phyloP scores from a whole-genome alignment of 2,797 vertebrate genomes.

The Crypturellus tataupa region DNA sequence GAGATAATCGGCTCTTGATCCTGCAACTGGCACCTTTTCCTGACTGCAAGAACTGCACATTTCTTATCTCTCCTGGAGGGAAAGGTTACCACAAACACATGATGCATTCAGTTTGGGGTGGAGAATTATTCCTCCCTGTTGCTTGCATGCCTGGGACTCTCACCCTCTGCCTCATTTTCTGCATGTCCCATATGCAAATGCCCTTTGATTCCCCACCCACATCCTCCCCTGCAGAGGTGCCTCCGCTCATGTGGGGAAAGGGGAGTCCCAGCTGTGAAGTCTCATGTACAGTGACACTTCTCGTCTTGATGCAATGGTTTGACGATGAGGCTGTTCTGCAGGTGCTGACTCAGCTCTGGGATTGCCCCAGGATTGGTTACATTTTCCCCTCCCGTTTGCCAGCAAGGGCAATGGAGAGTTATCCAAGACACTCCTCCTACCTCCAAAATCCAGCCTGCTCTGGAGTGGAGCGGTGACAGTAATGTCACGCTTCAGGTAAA shows the following conservation, averaged over 20 bases:
- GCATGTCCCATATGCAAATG: not conserved
- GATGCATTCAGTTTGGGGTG: not conserved
- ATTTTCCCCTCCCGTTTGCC: not conserved
- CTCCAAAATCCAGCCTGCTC: not conserved
- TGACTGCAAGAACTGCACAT: conserved; percentile 29
- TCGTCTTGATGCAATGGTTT: not conserved
- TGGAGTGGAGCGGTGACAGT: not conserved
- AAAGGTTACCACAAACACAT: not conserved
- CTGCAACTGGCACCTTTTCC: not conserved
- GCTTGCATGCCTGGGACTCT: not conserved
- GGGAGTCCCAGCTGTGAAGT: not conserved
- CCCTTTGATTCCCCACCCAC: not conserved
- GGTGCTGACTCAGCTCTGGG: not conserved
- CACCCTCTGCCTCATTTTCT: not conserved
- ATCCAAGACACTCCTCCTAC: not conserved
- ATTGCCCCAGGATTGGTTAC: not conserved
- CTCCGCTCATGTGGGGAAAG: too few species aligned
- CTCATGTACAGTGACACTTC: not conserved
- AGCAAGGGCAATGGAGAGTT: not conserved
- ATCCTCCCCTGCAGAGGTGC: not conserved
- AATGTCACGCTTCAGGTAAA: not conserved
- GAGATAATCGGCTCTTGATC: not conserved
- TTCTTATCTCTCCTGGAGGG: not conserved
- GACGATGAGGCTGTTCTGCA: not conserved
- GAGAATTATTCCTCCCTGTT: not conserved